Conservation (phyloP, 2,888 invertebrate genomes). For the Mythimna ferrago region DNA sequence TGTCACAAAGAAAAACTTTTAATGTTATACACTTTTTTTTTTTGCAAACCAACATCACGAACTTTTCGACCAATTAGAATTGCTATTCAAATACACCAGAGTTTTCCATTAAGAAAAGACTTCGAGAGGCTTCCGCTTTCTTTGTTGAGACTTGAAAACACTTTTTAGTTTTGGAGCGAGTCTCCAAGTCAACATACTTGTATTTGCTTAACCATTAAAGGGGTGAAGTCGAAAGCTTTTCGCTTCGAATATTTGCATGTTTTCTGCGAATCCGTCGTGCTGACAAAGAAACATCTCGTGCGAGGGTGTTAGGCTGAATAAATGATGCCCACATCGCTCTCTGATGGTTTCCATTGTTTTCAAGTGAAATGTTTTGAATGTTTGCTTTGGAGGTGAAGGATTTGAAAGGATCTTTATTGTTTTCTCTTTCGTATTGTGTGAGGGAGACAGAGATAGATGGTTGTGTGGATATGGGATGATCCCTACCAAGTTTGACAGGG, state of each 20-base stretch:
- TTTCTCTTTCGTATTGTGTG: slow-evolving; percentile 57
- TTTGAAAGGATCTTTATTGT: slow-evolving; percentile 65
- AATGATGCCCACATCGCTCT: slow-evolving; percentile 67
- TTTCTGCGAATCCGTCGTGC: slow-evolving; percentile 74
- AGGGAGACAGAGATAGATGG: slow-evolving; percentile 56
- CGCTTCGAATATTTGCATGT: slow-evolving; percentile 80
- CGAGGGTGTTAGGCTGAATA: slow-evolving; percentile 67
- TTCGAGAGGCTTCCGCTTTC: slow-evolving; percentile 56
- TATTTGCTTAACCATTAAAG: slow-evolving; percentile 83
- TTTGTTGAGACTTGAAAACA: slow-evolving; percentile 62
- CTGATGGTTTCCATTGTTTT: slow-evolving; percentile 68
- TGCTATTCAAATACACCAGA: slow-evolving; percentile 71
- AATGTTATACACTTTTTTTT: slow-evolving; percentile 66
- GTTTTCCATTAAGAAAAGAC: slow-evolving; percentile 70
- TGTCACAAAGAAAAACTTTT: slow-evolving; percentile 64
- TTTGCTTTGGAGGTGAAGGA: slow-evolving; percentile 66
- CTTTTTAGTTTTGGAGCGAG: slow-evolving; percentile 67
- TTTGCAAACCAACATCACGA: slow-evolving; percentile 57
- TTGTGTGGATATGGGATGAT: slow-evolving; percentile 52
- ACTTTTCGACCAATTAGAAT: slow-evolving; percentile 71
- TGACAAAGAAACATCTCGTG: slow-evolving; percentile 67
- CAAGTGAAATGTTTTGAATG: slow-evolving; percentile 66
- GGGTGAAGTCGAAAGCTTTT: slow-evolving; percentile 77
- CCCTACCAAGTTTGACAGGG: slow-evolving; percentile 53
- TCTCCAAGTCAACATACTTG: slow-evolving; percentile 71